Percentiles rank a stretch among this genome's conserved stretches.
phyloP scores from a whole-genome alignment of 2,797 vertebrate genomes.

The Gallinago nigripennis region DNA sequence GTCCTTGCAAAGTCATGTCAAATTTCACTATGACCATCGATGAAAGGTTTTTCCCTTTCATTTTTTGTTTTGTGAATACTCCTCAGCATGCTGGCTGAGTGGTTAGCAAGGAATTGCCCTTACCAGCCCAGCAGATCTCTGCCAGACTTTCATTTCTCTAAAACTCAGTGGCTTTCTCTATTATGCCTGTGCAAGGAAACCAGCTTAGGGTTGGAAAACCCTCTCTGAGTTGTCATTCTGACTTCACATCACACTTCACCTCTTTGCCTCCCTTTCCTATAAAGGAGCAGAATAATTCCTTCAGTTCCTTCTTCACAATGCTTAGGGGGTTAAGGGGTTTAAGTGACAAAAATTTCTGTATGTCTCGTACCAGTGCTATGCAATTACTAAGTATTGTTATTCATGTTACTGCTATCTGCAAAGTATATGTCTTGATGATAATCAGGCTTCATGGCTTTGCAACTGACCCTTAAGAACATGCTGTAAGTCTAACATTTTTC shows the following conservation, averaged over 20 bases:
- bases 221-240: slow-evolving; percentile 8
- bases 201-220: slow-evolving; percentile 3
- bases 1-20: slow-evolving; percentile 52
- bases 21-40: slow-evolving; percentile 45
- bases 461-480: not conserved
- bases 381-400: not conserved
- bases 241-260: not conserved
- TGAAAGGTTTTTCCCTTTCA: slow-evolving; percentile 62
- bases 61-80: slow-evolving; percentile 64
- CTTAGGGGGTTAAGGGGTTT: not conserved
- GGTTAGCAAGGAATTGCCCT: not conserved
- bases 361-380: not conserved
- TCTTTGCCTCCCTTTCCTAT: not conserved
- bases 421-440: not conserved
- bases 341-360: not conserved
- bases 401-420: not conserved
- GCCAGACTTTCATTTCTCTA: slow-evolving; percentile 15
- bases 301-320: not conserved
- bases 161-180: not conserved
- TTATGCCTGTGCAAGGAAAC: not conserved
- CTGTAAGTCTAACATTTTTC: not conserved
- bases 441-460: not conserved
- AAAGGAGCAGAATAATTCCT: not conserved
- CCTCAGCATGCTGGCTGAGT: not conserved
- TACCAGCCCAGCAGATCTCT: not conserved